Evolutionary conservation across 2,888 invertebrate species (phyloP).

Genomic region (Eurytoma adleriae): DNA sequence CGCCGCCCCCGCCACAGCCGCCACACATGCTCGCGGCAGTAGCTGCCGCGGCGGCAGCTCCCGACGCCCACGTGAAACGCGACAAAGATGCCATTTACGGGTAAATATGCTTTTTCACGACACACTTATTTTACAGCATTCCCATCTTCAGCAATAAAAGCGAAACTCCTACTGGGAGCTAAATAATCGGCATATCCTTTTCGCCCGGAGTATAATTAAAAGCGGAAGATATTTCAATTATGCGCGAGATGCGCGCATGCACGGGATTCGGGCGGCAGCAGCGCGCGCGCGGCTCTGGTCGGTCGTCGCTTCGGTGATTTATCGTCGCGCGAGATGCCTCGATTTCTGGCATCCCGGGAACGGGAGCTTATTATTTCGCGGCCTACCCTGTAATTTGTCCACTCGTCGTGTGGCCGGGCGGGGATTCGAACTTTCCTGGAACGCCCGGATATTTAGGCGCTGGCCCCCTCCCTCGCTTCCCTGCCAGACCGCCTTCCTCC

Average conservation of each 20-base stretch:
- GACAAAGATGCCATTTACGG: slow-evolving; percentile 99
- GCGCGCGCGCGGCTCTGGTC: neutral
- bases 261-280: slow-evolving; percentile 23
- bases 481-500: neutral
- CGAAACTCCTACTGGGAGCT: no score
- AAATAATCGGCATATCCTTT: no score
- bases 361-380: slow-evolving; percentile 75
- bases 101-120: slow-evolving; percentile 81
- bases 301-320: slow-evolving; percentile 67
- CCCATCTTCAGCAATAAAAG: neutral
- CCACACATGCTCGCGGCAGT: slow-evolving; percentile 89
- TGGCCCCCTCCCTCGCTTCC: neutral
- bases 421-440: slow-evolving; percentile 69
- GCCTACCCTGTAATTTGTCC: slow-evolving; percentile 74
- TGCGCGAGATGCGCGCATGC: slow-evolving; percentile 12
- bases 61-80: slow-evolving; percentile 93
- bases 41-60: slow-evolving; percentile 79
- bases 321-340: slow-evolving; percentile 70
- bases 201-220: no score
- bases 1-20: slow-evolving; percentile 81
- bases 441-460: slow-evolving; percentile 61
- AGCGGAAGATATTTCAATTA: slow-evolving; percentile 48
- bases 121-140: neutral
- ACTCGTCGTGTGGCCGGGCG: slow-evolving; percentile 69
- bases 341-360: slow-evolving; percentile 71